Conservation (phyloP, 2,113 vertebrate species). For the Neolamprologus modestus region DNA sequence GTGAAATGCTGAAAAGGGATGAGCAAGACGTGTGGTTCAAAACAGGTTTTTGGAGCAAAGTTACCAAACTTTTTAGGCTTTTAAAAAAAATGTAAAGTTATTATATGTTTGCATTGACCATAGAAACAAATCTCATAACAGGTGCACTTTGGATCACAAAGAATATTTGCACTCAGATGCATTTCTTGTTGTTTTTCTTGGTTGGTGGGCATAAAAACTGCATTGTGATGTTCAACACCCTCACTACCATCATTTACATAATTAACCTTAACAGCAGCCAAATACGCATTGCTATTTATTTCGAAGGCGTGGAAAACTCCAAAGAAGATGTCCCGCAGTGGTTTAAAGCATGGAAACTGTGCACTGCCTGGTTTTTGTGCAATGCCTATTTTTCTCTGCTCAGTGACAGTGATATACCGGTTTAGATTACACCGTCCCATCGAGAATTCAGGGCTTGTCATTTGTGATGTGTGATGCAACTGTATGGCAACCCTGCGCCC, state of each 20-base stretch:
- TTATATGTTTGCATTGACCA: not conserved
- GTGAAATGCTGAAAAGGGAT: not conserved
- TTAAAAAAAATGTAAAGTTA: not conserved
- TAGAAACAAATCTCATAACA: not conserved
- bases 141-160: not conserved
- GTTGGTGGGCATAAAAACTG: fast-evolving
- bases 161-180: not conserved
- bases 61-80: not conserved
- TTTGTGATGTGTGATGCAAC: constrained; percentile 41
- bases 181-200: not conserved
- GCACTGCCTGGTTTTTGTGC: not conserved
- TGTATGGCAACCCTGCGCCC: constrained; percentile 14
- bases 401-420: not conserved
- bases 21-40: not conserved
- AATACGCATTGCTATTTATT: not conserved
- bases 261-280: not conserved
- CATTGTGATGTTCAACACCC: not conserved
- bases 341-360: not conserved
- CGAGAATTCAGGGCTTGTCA: constrained; percentile 3
- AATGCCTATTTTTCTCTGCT: not conserved
- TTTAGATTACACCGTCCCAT: not conserved
- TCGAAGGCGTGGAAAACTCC: not conserved
- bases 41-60: not conserved
- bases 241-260: not conserved
- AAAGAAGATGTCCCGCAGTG: not conserved